Conservation (phyloP, 2,888 invertebrate species). For the Phania funesta region DNA sequence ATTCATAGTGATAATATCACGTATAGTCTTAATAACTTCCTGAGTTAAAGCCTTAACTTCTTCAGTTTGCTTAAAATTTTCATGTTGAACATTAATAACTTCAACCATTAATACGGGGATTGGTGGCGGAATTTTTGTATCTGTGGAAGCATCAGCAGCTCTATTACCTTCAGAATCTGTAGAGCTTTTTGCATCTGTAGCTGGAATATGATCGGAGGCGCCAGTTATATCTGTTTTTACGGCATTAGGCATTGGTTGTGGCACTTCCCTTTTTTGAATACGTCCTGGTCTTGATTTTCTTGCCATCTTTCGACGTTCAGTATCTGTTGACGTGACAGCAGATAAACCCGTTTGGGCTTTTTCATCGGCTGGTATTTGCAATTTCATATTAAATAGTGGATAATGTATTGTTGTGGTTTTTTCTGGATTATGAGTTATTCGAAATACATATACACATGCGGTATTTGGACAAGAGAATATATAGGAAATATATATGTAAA, state of each 20-base stretch:
- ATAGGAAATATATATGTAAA: slow-evolving; percentile 39
- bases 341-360: slow-evolving; percentile 53
- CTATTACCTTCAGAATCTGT: slow-evolving; percentile 3
- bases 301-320: slow-evolving; percentile 80
- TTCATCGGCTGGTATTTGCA: slow-evolving; percentile 91
- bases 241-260: slow-evolving; percentile 49
- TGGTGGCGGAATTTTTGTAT: slow-evolving; percentile 12
- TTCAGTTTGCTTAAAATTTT: slow-evolving; percentile 93
- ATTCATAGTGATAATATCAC: slow-evolving; percentile 98
- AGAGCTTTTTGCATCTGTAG: not conserved
- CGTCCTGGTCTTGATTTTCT: slow-evolving; percentile 77
- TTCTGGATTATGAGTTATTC: slow-evolving; percentile 71
- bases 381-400: slow-evolving; percentile 90
- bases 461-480: slow-evolving; percentile 44
- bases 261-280: slow-evolving; percentile 79
- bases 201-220: slow-evolving; percentile 80
- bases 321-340: slow-evolving; percentile 79
- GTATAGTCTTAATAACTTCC: slow-evolving; percentile 97
- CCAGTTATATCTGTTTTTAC: slow-evolving; percentile 3
- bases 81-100: slow-evolving; percentile 94
- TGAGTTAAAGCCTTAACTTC: slow-evolving; percentile 98
- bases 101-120: slow-evolving; percentile 92
- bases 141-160: slow-evolving; percentile 10
- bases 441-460: slow-evolving; percentile 59
- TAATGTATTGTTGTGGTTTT: slow-evolving; percentile 88